A percentile compares a stretch with the other conserved stretches of the same genome.
Evolutionary conservation across 2,113 vertebrate species (phyloP).

Genomic region (Poecilia latipinna): DNA sequence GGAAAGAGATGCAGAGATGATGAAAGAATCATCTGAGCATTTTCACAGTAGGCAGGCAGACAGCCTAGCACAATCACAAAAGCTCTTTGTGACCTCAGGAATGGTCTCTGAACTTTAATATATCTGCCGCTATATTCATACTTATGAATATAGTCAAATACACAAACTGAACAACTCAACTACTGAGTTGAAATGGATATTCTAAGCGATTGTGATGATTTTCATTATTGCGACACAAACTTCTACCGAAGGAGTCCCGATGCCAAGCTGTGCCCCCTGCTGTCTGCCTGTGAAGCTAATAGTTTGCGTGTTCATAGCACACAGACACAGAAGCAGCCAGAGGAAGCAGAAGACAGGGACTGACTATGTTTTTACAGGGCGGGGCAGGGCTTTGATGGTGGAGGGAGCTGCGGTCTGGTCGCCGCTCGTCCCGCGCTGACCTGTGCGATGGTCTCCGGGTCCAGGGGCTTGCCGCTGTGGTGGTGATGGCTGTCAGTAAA

Average conservation of each 20-base stretch:
- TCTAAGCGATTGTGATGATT: not conserved
- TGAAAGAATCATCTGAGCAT: conserved; percentile 41
- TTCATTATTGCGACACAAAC: not conserved
- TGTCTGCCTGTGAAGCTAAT: conserved; percentile 67
- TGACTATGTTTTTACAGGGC: conserved; percentile 80
- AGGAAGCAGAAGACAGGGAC: conserved; percentile 78
- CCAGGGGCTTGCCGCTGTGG: conserved; percentile 85
- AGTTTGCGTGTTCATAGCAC: conserved; percentile 60
- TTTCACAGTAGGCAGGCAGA: conserved; percentile 57
- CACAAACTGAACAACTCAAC: not conserved
- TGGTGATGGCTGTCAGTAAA: conserved; percentile 82
- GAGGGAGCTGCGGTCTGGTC: conserved; percentile 72
- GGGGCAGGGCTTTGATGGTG: conserved; percentile 78
- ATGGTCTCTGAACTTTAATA: not conserved
- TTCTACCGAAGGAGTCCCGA: conserved; percentile 14
- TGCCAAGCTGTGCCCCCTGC: conserved; percentile 40
- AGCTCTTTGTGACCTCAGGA: conserved; percentile 51
- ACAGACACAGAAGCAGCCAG: conserved; percentile 66
- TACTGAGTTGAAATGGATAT: not conserved
- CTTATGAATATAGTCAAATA: not conserved
- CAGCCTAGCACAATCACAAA: conserved; percentile 41
- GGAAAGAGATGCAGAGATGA: conserved; percentile 49
- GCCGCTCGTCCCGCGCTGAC: conserved; percentile 83
- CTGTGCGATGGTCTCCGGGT: conserved; percentile 98
- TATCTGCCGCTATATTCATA: not conserved